Evolutionary conservation across 1,140 invertebrate species (phyloP).

Genomic region (Caerostris extrusa): DNA sequence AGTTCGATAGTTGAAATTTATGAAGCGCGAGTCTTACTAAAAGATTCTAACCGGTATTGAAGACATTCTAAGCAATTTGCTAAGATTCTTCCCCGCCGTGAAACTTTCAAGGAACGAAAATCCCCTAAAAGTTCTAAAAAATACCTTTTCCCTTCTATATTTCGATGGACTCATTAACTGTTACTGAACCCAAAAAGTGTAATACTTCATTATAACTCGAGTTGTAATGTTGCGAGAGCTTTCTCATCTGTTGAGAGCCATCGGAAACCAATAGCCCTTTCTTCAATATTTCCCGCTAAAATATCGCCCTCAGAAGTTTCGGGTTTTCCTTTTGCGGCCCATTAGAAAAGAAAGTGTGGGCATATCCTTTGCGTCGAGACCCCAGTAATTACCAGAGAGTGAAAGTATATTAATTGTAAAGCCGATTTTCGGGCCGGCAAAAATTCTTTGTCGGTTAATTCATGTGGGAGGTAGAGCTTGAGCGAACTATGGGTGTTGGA

Average conservation of each 20-base stretch:
- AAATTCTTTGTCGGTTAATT: neutral
- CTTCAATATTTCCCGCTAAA: conserved; percentile 25
- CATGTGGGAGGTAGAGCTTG: neutral
- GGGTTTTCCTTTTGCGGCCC: conserved; percentile 13
- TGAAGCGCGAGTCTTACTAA: too few species aligned
- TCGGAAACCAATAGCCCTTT: conserved; percentile 37
- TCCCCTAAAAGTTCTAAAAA: conserved; percentile 38
- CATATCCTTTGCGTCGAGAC: neutral
- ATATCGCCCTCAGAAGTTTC: conserved; percentile 50
- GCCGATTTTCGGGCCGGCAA: conserved; percentile 9
- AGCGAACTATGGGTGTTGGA: neutral
- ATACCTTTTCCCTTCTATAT: neutral
- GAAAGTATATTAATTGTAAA: conserved; percentile 53
- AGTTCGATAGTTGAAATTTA: conserved; percentile 20
- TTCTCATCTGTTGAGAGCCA: neutral
- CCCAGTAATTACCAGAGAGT: neutral
- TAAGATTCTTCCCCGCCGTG: neutral
- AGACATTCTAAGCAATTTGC: conserved; percentile 9
- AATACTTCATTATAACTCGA: conserved; percentile 36
- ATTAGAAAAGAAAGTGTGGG: neutral
- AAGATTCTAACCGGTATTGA: conserved; percentile 2
- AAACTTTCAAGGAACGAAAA: neutral
- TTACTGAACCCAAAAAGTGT: conserved; percentile 50
- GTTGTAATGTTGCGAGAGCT: neutral
- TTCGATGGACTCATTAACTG: conserved; percentile 51